Percentiles rank a stretch among this genome's conserved stretches.
Conservation (phyloP, 2,797 vertebrate genomes). For the Australoheros facetus region DNA sequence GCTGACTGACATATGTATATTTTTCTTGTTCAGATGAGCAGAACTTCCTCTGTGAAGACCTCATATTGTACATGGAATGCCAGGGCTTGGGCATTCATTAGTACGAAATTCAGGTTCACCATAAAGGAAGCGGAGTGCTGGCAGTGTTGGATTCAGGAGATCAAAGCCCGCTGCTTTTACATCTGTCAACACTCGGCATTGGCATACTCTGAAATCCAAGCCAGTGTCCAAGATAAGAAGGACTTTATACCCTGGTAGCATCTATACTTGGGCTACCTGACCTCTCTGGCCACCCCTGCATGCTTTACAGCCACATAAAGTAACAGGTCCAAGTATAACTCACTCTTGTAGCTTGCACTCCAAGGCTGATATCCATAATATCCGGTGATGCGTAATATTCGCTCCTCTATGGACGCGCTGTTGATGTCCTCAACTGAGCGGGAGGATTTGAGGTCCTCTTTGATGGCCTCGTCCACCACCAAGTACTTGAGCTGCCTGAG, state of each 20-base stretch:
- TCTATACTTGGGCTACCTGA: neutral
- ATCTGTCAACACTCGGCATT: neutral
- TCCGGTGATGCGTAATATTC: slow-evolving; percentile 93
- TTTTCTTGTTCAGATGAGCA: no score
- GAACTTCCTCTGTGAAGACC: neutral
- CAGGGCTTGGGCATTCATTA: neutral
- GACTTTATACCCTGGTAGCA: neutral
- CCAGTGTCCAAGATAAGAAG: neutral
- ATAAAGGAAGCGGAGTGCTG: neutral
- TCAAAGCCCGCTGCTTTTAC: neutral
- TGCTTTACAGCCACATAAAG: neutral
- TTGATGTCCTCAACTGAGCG: slow-evolving; percentile 94
- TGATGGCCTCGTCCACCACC: slow-evolving; percentile 93
- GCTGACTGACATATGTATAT: neutral
- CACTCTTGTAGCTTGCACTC: slow-evolving; percentile 90
- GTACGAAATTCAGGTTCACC: neutral
- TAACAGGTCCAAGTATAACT: slow-evolving; percentile 62
- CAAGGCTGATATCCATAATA: slow-evolving; percentile 97
- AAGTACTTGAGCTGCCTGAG: slow-evolving; percentile 95
- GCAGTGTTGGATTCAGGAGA: neutral
- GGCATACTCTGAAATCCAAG: neutral
- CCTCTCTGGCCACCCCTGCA: neutral
- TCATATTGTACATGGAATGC: neutral
- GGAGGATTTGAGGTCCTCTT: slow-evolving; percentile 94
- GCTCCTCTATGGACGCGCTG: slow-evolving; percentile 92